Base-by-base conservation (phyloP, 2,797 vertebrate genomes). In the Thaleichthys pacificus region DNA sequence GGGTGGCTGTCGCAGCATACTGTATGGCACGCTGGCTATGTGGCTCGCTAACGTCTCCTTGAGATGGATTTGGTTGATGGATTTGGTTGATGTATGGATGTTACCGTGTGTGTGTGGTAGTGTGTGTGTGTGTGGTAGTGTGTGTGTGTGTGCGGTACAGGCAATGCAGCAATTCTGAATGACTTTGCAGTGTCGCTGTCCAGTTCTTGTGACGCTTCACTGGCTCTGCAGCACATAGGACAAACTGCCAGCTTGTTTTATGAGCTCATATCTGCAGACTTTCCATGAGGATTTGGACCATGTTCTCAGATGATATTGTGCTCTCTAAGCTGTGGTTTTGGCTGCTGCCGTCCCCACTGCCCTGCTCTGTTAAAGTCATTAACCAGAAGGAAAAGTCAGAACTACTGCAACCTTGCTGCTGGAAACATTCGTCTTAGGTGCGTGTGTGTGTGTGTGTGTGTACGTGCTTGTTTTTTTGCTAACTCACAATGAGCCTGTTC, bases 341-440 rank as follows among this genome's bases (percentile, higher is more conserved):
- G 24, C 21, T n/a, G 1, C 14, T 2, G 15, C n/a, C 2, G 5
- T 3, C 32, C 47, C 17, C 26, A 15, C 1, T 67, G 19, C 68
- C n/a, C 4, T 68, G 47, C 47, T 80, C 86, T 89, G 88, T 58
- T 79, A 57, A 84, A 84, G 72, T 77, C 83, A 81, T 89, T 77
- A 88, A 68, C 28, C 70, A 54, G 69, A 49, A 80, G 63, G 71
- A 72, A 64, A 83, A 77, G 73, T 56, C 65, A 28, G 74, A 58
- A 42, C 24, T 66, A 22, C 75, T 54, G 28, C 11, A 32, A 26
- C 30, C 8, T 26, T 32, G 5, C 30, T 32, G 6, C n/a, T 61
- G 19, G 70, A 69, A 71, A 69, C 61, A 24, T 51, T 26, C 54
- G 73, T 71, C 70, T 74, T 56, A 8, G 6, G n/a, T 4, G 54